Conservation (phyloP, 2,888 invertebrate species). For the Idaea dimidiata region DNA sequence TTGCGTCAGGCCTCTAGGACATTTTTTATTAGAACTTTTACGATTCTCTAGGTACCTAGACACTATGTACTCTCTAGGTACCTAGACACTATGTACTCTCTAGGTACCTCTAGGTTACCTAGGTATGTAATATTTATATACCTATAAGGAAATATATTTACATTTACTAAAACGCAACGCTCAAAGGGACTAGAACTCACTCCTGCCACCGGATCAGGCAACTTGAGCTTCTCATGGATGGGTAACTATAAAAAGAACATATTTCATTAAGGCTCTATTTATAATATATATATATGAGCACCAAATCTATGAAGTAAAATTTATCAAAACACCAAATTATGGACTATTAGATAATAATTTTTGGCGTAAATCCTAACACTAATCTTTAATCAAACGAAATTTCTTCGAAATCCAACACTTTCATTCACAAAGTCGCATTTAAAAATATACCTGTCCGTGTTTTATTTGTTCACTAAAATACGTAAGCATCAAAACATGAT, state of each 20-base stretch:
- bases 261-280: not conserved
- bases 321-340: not conserved
- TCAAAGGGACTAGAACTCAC: no score
- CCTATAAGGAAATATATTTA: no score
- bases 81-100: no score
- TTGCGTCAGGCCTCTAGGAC: no score
- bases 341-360: not conserved
- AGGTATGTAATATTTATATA: no score
- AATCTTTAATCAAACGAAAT: not conserved
- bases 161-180: not conserved
- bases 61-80: no score
- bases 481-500: constrained; percentile 4
- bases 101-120: no score
- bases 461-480: constrained; percentile 3
- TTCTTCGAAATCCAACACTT: not conserved
- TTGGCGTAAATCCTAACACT: not conserved
- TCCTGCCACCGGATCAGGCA: no score
- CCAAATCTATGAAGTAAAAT: not conserved
- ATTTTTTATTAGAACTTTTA: no score
- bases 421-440: not conserved
- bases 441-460: not conserved
- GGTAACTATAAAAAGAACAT: no score
- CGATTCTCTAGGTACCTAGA: no score
- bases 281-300: not conserved
- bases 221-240: not conserved